Base-by-base conservation (phyloP, 2,888 invertebrate species). In the Eristalinus sepulchralis region DNA sequence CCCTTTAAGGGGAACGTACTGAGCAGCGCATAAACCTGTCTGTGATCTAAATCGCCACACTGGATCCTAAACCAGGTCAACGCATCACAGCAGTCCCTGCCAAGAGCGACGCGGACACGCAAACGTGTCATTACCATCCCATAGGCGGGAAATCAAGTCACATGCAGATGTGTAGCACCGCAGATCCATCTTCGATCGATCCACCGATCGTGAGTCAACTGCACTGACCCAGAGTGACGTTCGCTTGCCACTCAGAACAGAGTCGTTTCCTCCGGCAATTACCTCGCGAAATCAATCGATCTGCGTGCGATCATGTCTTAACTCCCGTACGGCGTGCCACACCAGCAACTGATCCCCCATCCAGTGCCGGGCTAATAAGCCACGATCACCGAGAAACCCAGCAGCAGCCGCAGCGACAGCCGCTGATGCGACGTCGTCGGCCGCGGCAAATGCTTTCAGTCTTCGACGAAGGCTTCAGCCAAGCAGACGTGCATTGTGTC, bases 381-480 rank as follows among this genome's bases (percentile, higher is more conserved):
- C 57, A 71, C 62, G 72, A 80, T 71, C 67, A 59, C 34, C 57
- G n/a, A 11, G n/a, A 20, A 60, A 22, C 57, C 13, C n/a, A 24
- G 8, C 53, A n/a, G 3, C 53, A 53, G n/a, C 36, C 55, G 33
- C 39, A 34, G n/a, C 53, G 22, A 47, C 62, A 80, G 70, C 60
- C 53, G n/a, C 70, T 22, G 64, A 39, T 47, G n/a, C 31, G 33
- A 53, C 84, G 47, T n/a, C n/a, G n/a, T 27, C 53, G 59, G 57
- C 33, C 78, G 63, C 39, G 64, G 82, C 73, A 57, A 77, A 73
- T 78, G 63, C 66, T 2, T 78, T 80, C 73, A 85, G 85, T 85
- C 85, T 85, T 85, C 77, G 78, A 39, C 82, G 68, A 85, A 82
- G 85, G 85, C 85, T 82, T 82, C 24, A 85, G 82, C 85, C 72